These are phyloP conservation scores for Cephalotes varians DNA, from an alignment of 2,888 invertebrate genomes.

Conservation along the genomic window DNA sequence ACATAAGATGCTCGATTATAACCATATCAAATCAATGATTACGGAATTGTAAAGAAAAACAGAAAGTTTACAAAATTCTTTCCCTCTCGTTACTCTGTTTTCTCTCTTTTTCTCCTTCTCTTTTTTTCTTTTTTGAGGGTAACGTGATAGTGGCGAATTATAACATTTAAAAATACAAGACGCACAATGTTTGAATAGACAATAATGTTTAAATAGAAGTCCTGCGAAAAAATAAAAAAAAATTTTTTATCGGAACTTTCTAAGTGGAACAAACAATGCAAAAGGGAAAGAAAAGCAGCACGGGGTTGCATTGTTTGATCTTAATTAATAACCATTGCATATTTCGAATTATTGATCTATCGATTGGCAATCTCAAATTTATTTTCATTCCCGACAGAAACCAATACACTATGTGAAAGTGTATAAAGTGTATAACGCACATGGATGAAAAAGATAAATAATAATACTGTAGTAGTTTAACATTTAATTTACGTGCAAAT, in stretches of 20 bases:
- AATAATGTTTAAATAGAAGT: background rate
- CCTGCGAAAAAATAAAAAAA: background rate
- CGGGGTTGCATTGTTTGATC: too few species aligned
- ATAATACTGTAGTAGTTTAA: background rate
- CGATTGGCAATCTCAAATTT: too few species aligned
- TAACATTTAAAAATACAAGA: conserved; percentile 8
- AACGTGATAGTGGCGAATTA: background rate
- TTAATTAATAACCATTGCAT: too few species aligned
- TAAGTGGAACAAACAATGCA: too few species aligned
- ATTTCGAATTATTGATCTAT: too few species aligned
- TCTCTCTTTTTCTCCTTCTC: background rate
- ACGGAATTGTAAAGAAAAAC: too few species aligned
- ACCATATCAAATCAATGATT: too few species aligned
- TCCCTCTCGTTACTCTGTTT: too few species aligned
- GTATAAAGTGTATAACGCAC: background rate
- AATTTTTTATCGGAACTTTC: background rate
- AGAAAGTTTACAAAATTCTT: too few species aligned
- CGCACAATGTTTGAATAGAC: conserved; percentile 1
- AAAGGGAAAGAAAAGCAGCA: too few species aligned
- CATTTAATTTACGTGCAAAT: background rate
- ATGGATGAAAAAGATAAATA: background rate
- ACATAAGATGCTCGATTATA: too few species aligned
- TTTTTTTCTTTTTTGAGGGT: background rate
- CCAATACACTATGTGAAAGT: too few species aligned
- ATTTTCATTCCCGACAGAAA: background rate